These are phyloP conservation scores for Ischnura elegans DNA, from an alignment of 2,888 invertebrate genomes.

Conservation along the genomic window DNA sequence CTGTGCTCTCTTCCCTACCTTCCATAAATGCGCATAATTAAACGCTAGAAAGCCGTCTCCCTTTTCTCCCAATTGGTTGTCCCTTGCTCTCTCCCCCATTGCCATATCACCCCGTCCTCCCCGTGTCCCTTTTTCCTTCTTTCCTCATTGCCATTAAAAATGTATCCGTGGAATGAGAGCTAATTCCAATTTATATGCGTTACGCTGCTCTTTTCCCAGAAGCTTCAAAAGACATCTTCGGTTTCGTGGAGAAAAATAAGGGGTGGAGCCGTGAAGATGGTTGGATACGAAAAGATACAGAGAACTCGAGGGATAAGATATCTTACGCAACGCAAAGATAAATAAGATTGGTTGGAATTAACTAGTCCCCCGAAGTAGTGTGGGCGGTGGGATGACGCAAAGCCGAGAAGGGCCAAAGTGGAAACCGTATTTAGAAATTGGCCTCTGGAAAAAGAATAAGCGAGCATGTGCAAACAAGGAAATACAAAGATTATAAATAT, in stretches of 20 bases:
- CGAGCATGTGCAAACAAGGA: no score
- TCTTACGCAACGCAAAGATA: neutral
- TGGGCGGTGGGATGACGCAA: no score
- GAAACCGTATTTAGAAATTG: no score
- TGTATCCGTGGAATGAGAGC: conserved; percentile 44
- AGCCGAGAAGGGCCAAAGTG: no score
- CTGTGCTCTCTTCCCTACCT: neutral
- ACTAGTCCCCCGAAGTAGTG: neutral
- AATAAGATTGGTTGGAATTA: neutral
- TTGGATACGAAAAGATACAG: neutral
- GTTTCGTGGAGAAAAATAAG: neutral
- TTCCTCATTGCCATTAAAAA: conserved; percentile 25
- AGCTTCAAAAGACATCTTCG: neutral
- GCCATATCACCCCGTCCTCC: neutral
- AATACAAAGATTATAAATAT: no score
- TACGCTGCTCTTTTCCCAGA: conserved; percentile 10
- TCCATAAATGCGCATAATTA: neutral
- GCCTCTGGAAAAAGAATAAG: no score
- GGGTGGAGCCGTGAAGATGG: neutral
- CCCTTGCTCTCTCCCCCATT: neutral
- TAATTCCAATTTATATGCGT: conserved; percentile 65
- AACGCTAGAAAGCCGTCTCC: neutral
- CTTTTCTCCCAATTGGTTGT: neutral
- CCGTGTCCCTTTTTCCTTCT: neutral
- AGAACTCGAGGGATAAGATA: neutral